Base-by-base conservation (phyloP, 2,888 invertebrate species). In the Hirtodrosophila confusa region DNA sequence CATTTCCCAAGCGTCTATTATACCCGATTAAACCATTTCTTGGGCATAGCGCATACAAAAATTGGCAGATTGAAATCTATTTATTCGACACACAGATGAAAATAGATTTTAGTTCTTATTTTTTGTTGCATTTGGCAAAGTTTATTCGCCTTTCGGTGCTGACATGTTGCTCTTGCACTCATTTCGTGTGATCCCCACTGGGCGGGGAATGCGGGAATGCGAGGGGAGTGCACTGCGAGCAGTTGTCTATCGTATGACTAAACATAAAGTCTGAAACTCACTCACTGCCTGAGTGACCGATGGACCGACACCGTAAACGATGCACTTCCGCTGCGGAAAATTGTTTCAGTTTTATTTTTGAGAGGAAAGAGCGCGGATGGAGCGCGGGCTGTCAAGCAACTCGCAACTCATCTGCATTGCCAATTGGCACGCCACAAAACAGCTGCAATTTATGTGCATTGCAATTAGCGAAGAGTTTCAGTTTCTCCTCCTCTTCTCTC, bases 401-500 rank as follows among this genome's bases (percentile, higher is more conserved):
- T 63, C 33, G 51, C 43, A 65, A 53, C 86, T 84, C 80, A 84
- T 84, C 86, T 84, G 80, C 88, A 84, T 84, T 84, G 80, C 86
- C 86, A 84, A 84, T 84, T 76, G 80, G 51, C 69, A 62, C 48
- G 63, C 58, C 67, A 56, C 56, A 69, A 70, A 78, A 65, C 69
- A 68, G 70, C 77, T 83, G 84, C 74, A 88, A 87, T 86, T 82
- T 86, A 86, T 82, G 82, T 69, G 61, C 82, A 87, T 82, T 79
- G 69, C 80, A 82, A 87, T 82, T 87, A 82, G 64, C 69, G 47
- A 68, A 78, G 65, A 66, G 77, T 83, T 77, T 58, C 67, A 66
- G 53, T 51, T 66, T 48, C 57, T 44, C 37, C 33, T n/a, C 23
- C 23, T 24, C n/a, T 33, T n/a, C 31, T 1, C 17, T 17, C 17